Conservation (phyloP, 92 coral and sea anemone genomes). For the Pocillopora grandis region DNA sequence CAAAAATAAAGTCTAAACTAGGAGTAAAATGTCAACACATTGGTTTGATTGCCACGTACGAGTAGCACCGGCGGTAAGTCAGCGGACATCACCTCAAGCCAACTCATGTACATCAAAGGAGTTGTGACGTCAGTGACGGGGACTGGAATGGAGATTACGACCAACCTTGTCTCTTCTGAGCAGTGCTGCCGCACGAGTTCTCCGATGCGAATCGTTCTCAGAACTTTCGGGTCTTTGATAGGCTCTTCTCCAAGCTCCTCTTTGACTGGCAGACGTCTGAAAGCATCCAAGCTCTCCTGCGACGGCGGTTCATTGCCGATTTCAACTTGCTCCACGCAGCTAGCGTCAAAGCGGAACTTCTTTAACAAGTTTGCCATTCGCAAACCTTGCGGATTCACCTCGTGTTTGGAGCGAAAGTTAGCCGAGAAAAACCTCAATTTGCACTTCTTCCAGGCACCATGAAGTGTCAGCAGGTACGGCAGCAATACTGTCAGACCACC, state of each 20-base stretch:
- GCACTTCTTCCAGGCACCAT: conserved; percentile 86
- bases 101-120: conserved; percentile 95
- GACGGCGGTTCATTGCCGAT: conserved; percentile 67
- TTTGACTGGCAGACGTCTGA: conserved; percentile 70
- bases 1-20: conserved; percentile 4
- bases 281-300: conserved; percentile 79
- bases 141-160: conserved; percentile 91
- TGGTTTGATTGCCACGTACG: conserved; percentile 95
- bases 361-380: conserved; percentile 89
- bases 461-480: conserved; percentile 85
- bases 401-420: conserved; percentile 73
- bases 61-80: conserved; percentile 90
- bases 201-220: conserved; percentile 92
- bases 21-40: conserved; percentile 95
- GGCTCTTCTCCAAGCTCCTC: conserved; percentile 72
- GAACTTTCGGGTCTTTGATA: conserved; percentile 75
- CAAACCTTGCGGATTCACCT: conserved; percentile 60
- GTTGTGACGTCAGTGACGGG: conserved; percentile 91
- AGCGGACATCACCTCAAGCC: conserved; percentile 89
- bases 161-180: conserved; percentile 79
- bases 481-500: conserved; percentile 92
- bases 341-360: conserved; percentile 89
- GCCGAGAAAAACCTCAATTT: conserved; percentile 87
- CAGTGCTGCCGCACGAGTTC: conserved; percentile 80
- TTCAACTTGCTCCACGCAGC: conserved; percentile 68